Conservation (phyloP, 2,797 vertebrate species). For the Glossophaga mutica region DNA sequence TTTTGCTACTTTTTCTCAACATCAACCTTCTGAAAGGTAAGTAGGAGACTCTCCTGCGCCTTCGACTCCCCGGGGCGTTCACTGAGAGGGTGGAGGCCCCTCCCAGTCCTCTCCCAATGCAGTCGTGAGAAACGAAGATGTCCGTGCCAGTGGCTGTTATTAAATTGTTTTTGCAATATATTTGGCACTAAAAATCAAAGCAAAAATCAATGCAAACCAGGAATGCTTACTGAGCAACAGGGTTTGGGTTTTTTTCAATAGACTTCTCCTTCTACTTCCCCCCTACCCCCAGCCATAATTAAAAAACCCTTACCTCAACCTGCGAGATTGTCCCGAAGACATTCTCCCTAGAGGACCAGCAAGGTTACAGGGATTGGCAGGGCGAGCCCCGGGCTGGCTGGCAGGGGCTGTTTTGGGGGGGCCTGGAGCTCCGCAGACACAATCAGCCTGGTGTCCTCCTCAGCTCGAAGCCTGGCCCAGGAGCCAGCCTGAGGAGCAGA, state of each 20-base stretch:
- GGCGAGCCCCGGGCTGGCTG: not conserved
- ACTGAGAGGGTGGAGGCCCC: not conserved
- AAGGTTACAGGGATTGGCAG: not conserved
- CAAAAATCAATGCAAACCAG: not conserved
- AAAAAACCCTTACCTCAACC: not conserved
- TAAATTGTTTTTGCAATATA: not conserved
- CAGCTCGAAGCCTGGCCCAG: not conserved
- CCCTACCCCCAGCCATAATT: not conserved
- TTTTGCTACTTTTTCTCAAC: conserved; percentile 74
- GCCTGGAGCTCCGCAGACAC: not conserved
- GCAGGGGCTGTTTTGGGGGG: rapidly evolving
- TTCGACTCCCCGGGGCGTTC: not conserved
- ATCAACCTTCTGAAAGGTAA: conserved; percentile 71
- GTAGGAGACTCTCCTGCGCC: conserved; percentile 28
- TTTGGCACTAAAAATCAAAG: not conserved
- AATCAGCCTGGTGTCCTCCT: not conserved
- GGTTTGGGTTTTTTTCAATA: not conserved
- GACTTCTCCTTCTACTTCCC: not conserved
- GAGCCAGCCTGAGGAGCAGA: not conserved
- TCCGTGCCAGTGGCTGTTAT: not conserved
- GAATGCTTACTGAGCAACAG: not conserved
- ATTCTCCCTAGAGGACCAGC: not conserved
- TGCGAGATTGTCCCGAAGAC: not conserved
- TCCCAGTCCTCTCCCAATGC: not conserved
- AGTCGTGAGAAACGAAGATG: not conserved